A percentile compares a stretch with the other conserved stretches of the same genome.
Conservation (phyloP, 2,113 vertebrate species). For the Eurypyga helias region DNA sequence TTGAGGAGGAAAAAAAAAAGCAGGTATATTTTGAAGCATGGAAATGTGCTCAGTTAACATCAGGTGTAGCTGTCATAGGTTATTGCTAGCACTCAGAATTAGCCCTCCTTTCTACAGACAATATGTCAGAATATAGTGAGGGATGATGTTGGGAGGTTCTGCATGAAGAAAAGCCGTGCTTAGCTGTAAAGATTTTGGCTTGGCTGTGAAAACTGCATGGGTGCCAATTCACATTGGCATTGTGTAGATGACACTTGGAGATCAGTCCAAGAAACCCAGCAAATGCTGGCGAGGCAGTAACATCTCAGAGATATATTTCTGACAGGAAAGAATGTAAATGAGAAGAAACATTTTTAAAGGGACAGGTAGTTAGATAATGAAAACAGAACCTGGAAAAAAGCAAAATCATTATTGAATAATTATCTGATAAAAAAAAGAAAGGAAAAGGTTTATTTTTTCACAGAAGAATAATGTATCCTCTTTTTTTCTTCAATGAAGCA, state of each 20-base stretch:
- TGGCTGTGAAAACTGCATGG: background rate
- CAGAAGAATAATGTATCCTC: background rate
- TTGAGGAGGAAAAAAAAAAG: constrained; percentile 33
- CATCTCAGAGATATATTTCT: background rate
- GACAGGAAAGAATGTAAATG: background rate
- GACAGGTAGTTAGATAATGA: background rate
- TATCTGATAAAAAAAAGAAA: background rate
- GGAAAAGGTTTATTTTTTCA: background rate
- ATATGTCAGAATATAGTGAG: background rate
- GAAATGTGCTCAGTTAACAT: constrained; percentile 60
- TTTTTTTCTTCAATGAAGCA: background rate
- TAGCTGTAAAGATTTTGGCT: background rate
- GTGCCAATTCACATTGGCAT: background rate
- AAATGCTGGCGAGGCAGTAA: background rate
- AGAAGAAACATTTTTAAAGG: constrained; percentile 7
- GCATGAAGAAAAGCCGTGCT: background rate
- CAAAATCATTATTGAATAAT: background rate
- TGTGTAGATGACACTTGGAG: background rate
- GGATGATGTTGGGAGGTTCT: background rate
- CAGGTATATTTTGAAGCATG: constrained; percentile 63
- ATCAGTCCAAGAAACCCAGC: background rate
- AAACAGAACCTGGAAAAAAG: background rate
- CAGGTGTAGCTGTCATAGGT: constrained; percentile 29
- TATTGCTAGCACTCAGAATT: background rate
- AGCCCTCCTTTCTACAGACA: background rate